These are phyloP conservation scores for Ptychochromis oligacanthus DNA, from an alignment of 2,113 vertebrate genomes.

Conservation along the genomic window DNA sequence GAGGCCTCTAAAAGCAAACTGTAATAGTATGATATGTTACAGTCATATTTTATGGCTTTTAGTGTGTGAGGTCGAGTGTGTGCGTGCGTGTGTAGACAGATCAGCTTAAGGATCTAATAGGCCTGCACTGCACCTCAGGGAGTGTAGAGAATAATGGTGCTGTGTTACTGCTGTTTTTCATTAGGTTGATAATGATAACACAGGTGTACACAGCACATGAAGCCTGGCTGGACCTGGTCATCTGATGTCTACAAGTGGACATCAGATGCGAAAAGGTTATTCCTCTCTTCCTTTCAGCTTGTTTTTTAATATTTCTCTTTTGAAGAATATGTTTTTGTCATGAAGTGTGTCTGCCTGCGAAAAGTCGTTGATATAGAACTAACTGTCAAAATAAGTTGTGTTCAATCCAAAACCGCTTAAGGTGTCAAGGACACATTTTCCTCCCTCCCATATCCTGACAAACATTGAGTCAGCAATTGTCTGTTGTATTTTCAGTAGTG, in stretches of 20 bases:
- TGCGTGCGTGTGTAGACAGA: constrained; percentile 41
- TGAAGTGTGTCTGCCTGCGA: constrained; percentile 42
- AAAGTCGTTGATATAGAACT: constrained; percentile 71
- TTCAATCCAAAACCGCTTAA: constrained; percentile 74
- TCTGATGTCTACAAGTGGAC: background rate
- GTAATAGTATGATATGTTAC: constrained; percentile 65
- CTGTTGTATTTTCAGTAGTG: constrained; percentile 63
- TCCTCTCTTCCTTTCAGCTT: background rate
- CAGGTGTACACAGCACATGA: constrained; percentile 39
- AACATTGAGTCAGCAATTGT: constrained; percentile 75
- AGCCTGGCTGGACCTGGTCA: constrained; percentile 26
- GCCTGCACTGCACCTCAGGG: constrained; percentile 67
- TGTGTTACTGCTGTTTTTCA: constrained; percentile 53
- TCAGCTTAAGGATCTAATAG: constrained; percentile 63
- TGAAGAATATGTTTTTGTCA: constrained; percentile 46
- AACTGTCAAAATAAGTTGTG: constrained; percentile 74
- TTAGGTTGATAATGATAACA: constrained; percentile 35
- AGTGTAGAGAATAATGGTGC: constrained; percentile 48
- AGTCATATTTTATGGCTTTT: constrained; percentile 62
- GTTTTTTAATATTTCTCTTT: constrained; percentile 26
- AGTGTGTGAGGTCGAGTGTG: constrained; percentile 43
- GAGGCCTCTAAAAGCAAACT: constrained; percentile 71
- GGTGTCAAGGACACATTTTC: constrained; percentile 73
- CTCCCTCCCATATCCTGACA: constrained; percentile 70
- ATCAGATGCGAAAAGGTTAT: constrained; percentile 24